Evolutionary conservation across 2,113 vertebrate genomes (phyloP), one percentile per base, ranked within the genome.

Genomic region (Phainopepla nitens): DNA sequence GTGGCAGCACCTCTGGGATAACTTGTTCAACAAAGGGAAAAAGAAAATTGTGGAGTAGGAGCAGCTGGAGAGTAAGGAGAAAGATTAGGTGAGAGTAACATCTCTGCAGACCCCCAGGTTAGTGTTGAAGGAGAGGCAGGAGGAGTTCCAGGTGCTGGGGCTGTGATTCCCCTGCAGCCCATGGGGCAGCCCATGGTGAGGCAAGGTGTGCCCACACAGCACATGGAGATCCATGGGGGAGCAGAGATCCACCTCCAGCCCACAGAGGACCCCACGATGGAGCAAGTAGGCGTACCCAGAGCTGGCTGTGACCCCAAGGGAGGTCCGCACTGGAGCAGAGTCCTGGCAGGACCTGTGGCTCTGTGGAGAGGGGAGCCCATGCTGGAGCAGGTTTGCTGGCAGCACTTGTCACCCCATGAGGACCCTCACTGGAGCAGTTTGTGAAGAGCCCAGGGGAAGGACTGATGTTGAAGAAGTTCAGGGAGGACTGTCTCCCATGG

Each of bases 141-240:
- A 76, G 33, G 10, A 62, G 42, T 19, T 50, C 6, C 47, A 54
- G 61, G 20, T 1, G 1, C 54, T 14, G 10, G 49, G 49, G 54
- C 47, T 49, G 60, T 49, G 35, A 54, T 61, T 66, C 10, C 25
- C 19, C 45, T 56, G 35, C n/a, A 33, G 66, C n/a, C 36, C 1
- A 0, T 15, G 7, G 15, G 6, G n/a, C 61, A 60, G 28, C n/a
- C 36, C 1, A 0, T 15, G 7, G 15, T 45, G 83, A 70, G 6
- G n/a, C 61, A 60, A 24, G 45, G 12, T 33, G n/a, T 68, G 12
- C 24, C 24, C 24, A 21, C 31, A 47, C 33, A 31, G 9, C 42
- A 9, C 15, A 20, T 4, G 35, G 33, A n/a, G 19, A 11, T 53
- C 54, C 39, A 8, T 9, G 11, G 6, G 7, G 35, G 22, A 50